phyloP scores from a whole-genome alignment of 2,113 vertebrate species.

The Pelecanus crispus region DNA sequence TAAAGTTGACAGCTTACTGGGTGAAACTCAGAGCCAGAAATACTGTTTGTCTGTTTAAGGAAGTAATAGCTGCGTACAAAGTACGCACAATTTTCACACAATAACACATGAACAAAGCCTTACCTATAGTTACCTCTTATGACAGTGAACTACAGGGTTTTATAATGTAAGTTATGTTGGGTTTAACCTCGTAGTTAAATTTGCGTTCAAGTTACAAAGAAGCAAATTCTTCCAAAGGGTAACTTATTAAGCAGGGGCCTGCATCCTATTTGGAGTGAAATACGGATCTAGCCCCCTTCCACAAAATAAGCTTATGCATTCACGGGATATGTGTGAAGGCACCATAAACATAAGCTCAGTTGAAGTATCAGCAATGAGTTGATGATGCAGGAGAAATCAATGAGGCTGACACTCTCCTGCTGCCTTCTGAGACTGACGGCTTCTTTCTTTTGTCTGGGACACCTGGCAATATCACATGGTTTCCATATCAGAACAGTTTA shows the following conservation, averaged over 20 bases:
- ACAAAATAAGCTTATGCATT: neutral
- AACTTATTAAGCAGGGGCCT: neutral
- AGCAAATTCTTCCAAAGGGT: neutral
- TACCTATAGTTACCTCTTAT: neutral
- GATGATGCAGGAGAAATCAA: neutral
- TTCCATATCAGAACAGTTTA: neutral
- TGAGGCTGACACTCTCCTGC: neutral
- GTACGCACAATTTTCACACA: neutral
- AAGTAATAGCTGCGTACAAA: neutral
- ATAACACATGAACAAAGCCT: neutral
- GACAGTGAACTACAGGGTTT: neutral
- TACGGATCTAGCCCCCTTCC: fast-evolving
- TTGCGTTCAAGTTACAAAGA: neutral
- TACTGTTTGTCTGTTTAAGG: neutral
- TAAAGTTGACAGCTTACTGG: neutral
- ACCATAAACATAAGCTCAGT: neutral
- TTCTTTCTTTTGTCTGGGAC: neutral
- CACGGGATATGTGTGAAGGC: neutral
- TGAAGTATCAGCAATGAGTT: neutral
- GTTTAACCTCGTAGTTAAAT: neutral
- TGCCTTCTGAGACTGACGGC: neutral
- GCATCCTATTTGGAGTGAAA: neutral
- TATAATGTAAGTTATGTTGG: neutral
- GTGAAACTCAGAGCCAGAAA: neutral
- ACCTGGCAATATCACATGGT: neutral